A percentile compares a stretch with the other conserved stretches of the same genome.
Evolutionary conservation across 2,113 vertebrate genomes (phyloP).

Genomic region (Pedetes capensis): DNA sequence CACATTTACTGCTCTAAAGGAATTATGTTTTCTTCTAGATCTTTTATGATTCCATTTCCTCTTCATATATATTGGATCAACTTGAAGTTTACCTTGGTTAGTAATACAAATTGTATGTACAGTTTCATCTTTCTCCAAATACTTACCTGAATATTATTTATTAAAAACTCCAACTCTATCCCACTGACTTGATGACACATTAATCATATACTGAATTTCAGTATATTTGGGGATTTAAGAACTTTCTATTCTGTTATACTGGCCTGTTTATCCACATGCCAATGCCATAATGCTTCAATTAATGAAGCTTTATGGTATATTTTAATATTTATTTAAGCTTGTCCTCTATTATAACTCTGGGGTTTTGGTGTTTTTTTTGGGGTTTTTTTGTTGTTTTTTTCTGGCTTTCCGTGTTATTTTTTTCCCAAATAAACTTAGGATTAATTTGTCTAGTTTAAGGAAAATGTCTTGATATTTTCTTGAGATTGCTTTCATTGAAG

Average conservation of each 20-base stretch:
- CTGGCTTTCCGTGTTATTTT: background rate
- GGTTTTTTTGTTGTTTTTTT: background rate
- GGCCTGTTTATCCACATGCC: background rate
- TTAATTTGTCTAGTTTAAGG: background rate
- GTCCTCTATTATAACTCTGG: background rate
- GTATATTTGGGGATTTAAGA: background rate
- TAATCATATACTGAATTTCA: background rate
- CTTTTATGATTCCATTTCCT: background rate
- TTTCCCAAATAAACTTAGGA: background rate
- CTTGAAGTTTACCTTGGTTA: background rate
- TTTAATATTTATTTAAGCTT: background rate
- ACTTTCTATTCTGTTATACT: background rate
- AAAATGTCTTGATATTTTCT: background rate
- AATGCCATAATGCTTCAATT: background rate
- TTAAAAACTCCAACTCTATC: background rate
- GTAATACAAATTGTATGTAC: background rate
- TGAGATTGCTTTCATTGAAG: background rate
- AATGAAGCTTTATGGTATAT: background rate
- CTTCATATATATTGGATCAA: background rate
- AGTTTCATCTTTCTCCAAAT: background rate
- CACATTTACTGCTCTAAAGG: background rate
- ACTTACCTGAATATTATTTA: background rate
- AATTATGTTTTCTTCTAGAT: background rate
- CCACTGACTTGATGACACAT: background rate
- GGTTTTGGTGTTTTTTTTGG: background rate